These are phyloP conservation scores for Thelaira solivaga DNA, from an alignment of 2,888 invertebrate species.

Conservation along the genomic window DNA sequence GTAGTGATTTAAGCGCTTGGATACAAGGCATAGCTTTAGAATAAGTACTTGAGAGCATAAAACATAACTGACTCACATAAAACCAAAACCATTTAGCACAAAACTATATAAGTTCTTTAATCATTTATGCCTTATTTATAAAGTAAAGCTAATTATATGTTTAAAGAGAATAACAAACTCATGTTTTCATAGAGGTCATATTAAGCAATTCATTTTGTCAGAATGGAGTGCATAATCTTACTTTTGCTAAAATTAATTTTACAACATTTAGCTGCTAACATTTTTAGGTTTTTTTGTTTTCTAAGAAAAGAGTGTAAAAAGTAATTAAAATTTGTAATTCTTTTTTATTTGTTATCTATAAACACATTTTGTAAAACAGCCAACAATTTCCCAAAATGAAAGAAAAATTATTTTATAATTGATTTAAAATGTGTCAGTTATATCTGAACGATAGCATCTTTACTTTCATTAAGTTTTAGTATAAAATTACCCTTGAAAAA, in stretches of 20 bases:
- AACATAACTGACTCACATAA: background rate
- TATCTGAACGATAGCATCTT: too few species aligned
- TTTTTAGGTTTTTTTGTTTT: too few species aligned
- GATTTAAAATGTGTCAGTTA: too few species aligned
- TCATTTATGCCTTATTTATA: slow-evolving; percentile 1
- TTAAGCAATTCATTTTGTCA: background rate
- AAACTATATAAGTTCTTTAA: slow-evolving; percentile 1
- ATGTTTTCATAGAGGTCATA: background rate
- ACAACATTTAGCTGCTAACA: background rate
- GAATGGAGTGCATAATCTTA: background rate
- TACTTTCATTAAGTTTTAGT: too few species aligned
- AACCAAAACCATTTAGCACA: slow-evolving; percentile 42
- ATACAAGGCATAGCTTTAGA: slow-evolving; percentile 90
- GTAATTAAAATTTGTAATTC: too few species aligned
- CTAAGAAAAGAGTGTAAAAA: too few species aligned
- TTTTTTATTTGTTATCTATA: too few species aligned
- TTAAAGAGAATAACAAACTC: background rate
- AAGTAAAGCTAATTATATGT: slow-evolving; percentile 3
- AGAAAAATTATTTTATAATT: too few species aligned
- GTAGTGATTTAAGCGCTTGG: slow-evolving; percentile 91
- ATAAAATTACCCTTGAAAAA: too few species aligned
- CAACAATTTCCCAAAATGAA: too few species aligned
- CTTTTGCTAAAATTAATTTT: background rate
- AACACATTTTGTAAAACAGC: too few species aligned
- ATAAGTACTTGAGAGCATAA: slow-evolving; percentile 75